Percentiles rank a stretch among this genome's conserved stretches.
phyloP scores from a whole-genome alignment of 2,888 invertebrate genomes.

The Yponomeuta malinellus region DNA sequence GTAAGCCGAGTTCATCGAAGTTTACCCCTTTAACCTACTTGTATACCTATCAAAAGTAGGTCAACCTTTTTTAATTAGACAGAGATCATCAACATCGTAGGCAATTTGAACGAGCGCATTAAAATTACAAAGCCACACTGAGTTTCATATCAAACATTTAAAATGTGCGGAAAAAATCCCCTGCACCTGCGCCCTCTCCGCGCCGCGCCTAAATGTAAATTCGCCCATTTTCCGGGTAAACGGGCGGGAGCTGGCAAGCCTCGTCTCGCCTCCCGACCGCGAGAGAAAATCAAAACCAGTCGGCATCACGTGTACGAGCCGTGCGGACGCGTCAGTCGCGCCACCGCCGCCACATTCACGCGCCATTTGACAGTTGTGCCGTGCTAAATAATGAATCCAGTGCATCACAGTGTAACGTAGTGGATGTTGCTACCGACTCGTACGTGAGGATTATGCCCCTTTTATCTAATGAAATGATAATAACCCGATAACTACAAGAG shows the following conservation, averaged over 20 bases:
- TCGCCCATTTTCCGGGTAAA: slow-evolving; percentile 38
- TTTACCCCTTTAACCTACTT: not conserved
- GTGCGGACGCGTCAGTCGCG: slow-evolving; percentile 45
- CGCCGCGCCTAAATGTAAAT: not conserved
- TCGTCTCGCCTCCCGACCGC: slow-evolving; percentile 36
- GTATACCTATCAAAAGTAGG: not conserved
- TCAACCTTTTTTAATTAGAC: not conserved
- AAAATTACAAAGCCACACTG: not conserved
- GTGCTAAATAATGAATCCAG: slow-evolving; percentile 59
- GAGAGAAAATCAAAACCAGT: slow-evolving; percentile 58
- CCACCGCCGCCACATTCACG: slow-evolving; percentile 53
- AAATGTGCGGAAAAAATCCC: not conserved
- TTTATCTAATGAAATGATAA: slow-evolving; percentile 27
- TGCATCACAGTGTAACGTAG: slow-evolving; percentile 57
- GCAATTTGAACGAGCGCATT: not conserved
- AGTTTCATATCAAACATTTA: not conserved
- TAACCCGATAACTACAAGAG: slow-evolving; percentile 43
- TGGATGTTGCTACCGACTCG: slow-evolving; percentile 47
- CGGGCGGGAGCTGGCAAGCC: slow-evolving; percentile 41
- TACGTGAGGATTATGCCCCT: slow-evolving; percentile 36
- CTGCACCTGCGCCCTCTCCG: not conserved
- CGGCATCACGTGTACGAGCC: slow-evolving; percentile 68
- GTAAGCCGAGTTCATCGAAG: not conserved
- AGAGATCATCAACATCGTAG: not conserved
- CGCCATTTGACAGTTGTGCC: slow-evolving; percentile 65